Conservation (phyloP, 2,113 vertebrate species). For the Panthera leo region DNA sequence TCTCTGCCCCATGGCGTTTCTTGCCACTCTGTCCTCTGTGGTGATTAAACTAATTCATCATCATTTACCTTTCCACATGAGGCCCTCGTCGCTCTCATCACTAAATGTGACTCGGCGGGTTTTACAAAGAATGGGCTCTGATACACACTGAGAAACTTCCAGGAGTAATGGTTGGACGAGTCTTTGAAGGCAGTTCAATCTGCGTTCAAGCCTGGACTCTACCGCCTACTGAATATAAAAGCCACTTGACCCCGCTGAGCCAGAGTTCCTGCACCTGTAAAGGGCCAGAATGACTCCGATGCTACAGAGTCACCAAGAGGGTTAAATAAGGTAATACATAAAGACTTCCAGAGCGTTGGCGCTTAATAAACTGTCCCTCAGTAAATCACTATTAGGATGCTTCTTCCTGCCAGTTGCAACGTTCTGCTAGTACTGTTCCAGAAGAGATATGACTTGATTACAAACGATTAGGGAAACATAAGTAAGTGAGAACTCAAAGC, state of each 20-base stretch:
- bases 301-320: neutral
- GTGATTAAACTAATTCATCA: neutral
- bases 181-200: slow-evolving; percentile 30
- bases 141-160: neutral
- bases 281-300: neutral
- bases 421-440: neutral
- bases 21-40: neutral
- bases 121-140: neutral
- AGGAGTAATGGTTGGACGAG: neutral
- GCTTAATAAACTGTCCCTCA: slow-evolving; percentile 8
- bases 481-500: neutral
- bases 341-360: neutral
- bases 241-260: neutral
- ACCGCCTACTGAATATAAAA: neutral
- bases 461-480: neutral
- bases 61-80: neutral
- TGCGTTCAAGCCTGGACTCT: neutral
- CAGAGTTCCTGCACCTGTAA: slow-evolving; percentile 4
- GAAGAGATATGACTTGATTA: neutral
- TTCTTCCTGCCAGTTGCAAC: neutral
- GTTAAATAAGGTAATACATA: slow-evolving; percentile 32
- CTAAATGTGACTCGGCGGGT: neutral
- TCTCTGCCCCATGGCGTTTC: neutral
- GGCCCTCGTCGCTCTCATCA: neutral
- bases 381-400: neutral